Evolutionary conservation across 1,140 invertebrate genomes (phyloP).

Genomic region (Gryllus bimaculatus): DNA sequence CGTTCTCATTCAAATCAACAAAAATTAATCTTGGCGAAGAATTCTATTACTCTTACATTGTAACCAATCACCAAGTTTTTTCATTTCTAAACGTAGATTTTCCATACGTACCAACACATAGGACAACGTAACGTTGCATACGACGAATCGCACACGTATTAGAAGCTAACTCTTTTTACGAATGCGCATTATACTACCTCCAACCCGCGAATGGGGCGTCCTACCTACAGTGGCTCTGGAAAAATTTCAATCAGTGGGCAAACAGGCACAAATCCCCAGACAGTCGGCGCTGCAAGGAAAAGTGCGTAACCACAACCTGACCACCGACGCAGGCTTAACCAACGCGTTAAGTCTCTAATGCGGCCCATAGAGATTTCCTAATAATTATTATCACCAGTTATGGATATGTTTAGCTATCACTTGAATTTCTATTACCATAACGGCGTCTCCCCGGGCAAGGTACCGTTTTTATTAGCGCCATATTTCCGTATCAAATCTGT

Average conservation of each 20-base stretch:
- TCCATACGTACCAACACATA: too few relatives aligned
- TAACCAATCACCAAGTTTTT: too few relatives aligned
- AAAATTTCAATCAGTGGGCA: not conserved
- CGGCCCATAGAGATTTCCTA: not conserved
- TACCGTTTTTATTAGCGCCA: conserved; percentile 4
- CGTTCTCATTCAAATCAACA: too few relatives aligned
- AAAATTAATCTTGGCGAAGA: too few relatives aligned
- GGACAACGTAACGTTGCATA: too few relatives aligned
- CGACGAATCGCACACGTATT: too few relatives aligned
- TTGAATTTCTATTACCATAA: not conserved
- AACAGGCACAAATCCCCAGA: not conserved
- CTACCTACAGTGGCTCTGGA: too few relatives aligned
- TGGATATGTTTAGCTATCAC: conserved; percentile 4
- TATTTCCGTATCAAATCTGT: conserved; percentile 5
- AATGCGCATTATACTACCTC: too few relatives aligned
- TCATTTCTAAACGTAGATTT: too few relatives aligned
- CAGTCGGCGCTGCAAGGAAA: not conserved
- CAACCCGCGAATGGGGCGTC: too few relatives aligned
- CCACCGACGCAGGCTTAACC: not conserved
- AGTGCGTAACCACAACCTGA: not conserved
- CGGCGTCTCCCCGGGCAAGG: not conserved
- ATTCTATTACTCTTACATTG: too few relatives aligned
- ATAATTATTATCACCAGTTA: not conserved
- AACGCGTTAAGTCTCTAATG: conserved; percentile 1
- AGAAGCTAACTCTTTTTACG: too few relatives aligned